phyloP scores from a whole-genome alignment of 2,888 invertebrate genomes.

The Drosophila melanosoma region DNA sequence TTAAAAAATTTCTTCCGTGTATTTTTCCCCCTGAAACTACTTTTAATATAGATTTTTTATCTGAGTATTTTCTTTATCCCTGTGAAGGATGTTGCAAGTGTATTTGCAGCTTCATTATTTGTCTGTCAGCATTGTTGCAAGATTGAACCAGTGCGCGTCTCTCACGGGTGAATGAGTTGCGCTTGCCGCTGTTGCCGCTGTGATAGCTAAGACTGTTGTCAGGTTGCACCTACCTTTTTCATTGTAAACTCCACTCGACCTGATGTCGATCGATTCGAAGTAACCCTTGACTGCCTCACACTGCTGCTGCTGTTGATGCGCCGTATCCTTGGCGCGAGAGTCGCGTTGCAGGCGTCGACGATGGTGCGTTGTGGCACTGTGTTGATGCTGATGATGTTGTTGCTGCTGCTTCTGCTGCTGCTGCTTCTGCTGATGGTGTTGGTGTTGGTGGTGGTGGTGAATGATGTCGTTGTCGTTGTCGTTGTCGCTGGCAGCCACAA shows the following conservation, averaged over 20 bases:
- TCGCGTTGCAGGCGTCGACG: slow-evolving; percentile 80
- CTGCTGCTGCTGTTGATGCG: slow-evolving; percentile 69
- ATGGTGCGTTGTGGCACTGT: slow-evolving; percentile 69
- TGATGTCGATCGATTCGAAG: slow-evolving; percentile 83
- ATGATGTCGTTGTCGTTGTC: slow-evolving; percentile 19
- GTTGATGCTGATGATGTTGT: slow-evolving; percentile 64
- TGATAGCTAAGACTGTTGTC: not conserved
- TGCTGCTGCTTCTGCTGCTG: slow-evolving; percentile 43
- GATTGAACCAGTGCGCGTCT: not conserved
- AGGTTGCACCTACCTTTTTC: slow-evolving; percentile 78
- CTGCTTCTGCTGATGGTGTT: slow-evolving; percentile 37
- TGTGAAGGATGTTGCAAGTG: not conserved
- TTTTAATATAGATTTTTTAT: not conserved
- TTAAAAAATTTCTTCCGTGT: not conserved
- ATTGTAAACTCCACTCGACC: slow-evolving; percentile 80
- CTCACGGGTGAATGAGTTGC: slow-evolving; percentile 5
- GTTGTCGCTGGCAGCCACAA: slow-evolving; percentile 36
- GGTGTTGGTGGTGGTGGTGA: slow-evolving; percentile 14
- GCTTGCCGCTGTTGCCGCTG: not conserved
- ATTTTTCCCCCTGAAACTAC: not conserved
- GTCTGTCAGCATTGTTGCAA: not conserved
- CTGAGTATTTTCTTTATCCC: not conserved
- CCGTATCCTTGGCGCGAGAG: slow-evolving; percentile 72
- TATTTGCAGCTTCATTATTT: not conserved
- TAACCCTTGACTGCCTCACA: slow-evolving; percentile 81